Conservation (phyloP, 2,888 invertebrate species). For the Drosophila eohydei region DNA sequence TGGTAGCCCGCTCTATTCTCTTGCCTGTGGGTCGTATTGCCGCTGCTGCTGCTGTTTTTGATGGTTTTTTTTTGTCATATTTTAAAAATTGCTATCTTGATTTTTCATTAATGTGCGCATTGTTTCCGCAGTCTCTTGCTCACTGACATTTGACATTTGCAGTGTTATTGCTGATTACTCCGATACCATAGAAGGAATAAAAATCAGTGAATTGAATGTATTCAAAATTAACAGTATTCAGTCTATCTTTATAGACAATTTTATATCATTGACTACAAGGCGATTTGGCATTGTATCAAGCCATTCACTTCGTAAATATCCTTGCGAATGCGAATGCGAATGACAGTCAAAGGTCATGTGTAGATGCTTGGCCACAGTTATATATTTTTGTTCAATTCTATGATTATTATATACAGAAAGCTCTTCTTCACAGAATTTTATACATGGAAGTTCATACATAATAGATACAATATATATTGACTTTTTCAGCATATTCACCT, state of each 20-base stretch:
- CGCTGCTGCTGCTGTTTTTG: constrained; percentile 42
- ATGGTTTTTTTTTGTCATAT: constrained; percentile 53
- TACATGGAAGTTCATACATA: too few species aligned
- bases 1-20: constrained; percentile 23
- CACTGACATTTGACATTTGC: constrained; percentile 48
- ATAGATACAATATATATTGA: not conserved
- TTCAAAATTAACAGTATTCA: not conserved
- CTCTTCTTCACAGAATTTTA: too few species aligned
- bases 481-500: not conserved
- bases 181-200: constrained; percentile 1
- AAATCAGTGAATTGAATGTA: not conserved
- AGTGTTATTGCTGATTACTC: constrained; percentile 34
- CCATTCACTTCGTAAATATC: too few species aligned
- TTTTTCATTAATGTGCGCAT: constrained; percentile 65
- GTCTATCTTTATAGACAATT: not conserved
- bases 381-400: not conserved
- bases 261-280: too few species aligned
- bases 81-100: constrained; percentile 51
- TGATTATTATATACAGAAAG: too few species aligned
- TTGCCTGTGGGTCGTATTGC: constrained; percentile 21
- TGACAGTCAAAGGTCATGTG: too few species aligned
- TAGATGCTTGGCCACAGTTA: not conserved
- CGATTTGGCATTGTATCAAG: too few species aligned
- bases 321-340: too few species aligned
- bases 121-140: constrained; percentile 34